Percentiles rank a stretch among this genome's conserved stretches.
These are phyloP conservation scores for Nomada fabriciana DNA, from an alignment of 2,888 invertebrate genomes.

Conservation along the genomic window DNA sequence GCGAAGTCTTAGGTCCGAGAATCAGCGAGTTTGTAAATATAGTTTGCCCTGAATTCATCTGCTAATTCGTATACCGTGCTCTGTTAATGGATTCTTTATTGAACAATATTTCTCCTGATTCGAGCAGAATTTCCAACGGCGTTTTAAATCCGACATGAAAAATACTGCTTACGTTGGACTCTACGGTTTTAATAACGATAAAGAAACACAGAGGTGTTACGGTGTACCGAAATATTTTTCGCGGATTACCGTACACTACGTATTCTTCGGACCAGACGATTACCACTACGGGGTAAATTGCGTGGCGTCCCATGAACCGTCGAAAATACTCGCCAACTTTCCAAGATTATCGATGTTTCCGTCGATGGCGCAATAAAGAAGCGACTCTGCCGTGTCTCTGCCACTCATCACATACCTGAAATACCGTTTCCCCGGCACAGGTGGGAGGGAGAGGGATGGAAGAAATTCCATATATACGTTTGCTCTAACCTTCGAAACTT, in stretches of 20 bases:
- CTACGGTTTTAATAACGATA: too few species aligned
- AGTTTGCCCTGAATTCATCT: too few species aligned
- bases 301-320: constrained; percentile 49
- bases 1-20: too few species aligned
- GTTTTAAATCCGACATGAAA: too few species aligned
- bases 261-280: constrained; percentile 48
- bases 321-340: constrained; percentile 58
- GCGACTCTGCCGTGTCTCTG: constrained; percentile 13
- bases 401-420: constrained; percentile 50
- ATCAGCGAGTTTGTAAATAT: too few species aligned
- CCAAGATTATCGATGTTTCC: constrained; percentile 65
- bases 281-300: constrained; percentile 35
- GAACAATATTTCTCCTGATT: too few species aligned
- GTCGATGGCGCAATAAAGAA: constrained; percentile 50
- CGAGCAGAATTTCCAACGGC: too few species aligned
- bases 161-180: too few species aligned
- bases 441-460: not conserved
- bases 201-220: too few species aligned
- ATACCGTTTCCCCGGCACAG: constrained; percentile 32
- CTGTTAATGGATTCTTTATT: too few species aligned
- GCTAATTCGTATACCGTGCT: too few species aligned
- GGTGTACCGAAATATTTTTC: constrained; percentile 12
- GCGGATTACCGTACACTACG: constrained; percentile 10
- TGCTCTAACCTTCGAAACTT: constrained; percentile 34
- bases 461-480: constrained; percentile 43